A percentile compares a stretch with the other conserved stretches of the same genome.
These are phyloP conservation scores for Montipora cactus DNA, from an alignment of 64 coral and sea anemone species.

Conservation along the genomic window DNA sequence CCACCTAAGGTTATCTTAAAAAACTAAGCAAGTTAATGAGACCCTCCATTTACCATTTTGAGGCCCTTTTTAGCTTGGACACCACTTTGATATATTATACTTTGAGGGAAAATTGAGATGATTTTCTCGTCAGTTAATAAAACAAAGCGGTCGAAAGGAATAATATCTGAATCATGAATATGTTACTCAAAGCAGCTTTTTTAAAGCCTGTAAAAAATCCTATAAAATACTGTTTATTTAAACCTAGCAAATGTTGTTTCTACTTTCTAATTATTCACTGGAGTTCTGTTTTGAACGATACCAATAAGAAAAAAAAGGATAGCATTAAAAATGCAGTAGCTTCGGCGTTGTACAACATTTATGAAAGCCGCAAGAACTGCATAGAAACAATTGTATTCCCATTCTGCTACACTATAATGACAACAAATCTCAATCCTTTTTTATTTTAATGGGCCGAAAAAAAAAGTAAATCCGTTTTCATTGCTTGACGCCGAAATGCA, in stretches of 20 bases:
- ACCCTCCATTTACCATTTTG: conserved; percentile 19
- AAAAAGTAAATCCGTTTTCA: not conserved
- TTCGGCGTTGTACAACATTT: not conserved
- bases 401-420: not conserved
- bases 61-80: not conserved
- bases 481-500: not conserved
- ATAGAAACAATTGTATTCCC: not conserved
- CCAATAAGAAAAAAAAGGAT: not conserved
- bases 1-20: not conserved
- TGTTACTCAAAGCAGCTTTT: not conserved
- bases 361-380: not conserved
- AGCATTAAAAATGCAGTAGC: not conserved
- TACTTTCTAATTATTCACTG: not conserved
- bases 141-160: not conserved
- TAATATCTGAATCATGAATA: too few species aligned
- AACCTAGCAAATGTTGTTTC: not conserved
- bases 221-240: not conserved
- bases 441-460: not conserved
- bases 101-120: not conserved
- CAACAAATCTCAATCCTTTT: not conserved
- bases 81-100: not conserved
- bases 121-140: not conserved
- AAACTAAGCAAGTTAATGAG: conserved; percentile 18
- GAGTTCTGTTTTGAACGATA: not conserved
- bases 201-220: not conserved